Conservation (phyloP, 2,797 vertebrate genomes). For the Notolabrus celidotus region DNA sequence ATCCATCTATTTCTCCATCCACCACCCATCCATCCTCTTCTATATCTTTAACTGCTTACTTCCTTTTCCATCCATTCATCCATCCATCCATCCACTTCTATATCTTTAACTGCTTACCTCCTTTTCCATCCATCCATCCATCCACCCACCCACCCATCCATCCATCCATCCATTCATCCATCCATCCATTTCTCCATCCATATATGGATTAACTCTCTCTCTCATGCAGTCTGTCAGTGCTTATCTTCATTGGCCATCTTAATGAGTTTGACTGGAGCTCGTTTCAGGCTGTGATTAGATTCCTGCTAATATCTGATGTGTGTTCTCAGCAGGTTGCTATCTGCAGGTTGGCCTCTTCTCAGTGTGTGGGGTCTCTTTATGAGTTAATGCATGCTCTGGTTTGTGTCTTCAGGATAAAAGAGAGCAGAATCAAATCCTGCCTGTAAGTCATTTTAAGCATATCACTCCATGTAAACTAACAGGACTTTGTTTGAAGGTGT, state of each 20-base stretch:
- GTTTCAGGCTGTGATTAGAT: slow-evolving; percentile 81
- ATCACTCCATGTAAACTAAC: neutral
- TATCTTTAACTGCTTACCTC: neutral
- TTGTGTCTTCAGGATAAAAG: slow-evolving; percentile 6
- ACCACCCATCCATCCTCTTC: no score
- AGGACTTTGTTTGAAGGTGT: neutral
- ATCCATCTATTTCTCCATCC: no score
- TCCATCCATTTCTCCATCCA: neutral
- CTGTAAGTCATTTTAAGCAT: slow-evolving; percentile 20
- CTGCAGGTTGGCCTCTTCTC: slow-evolving; percentile 52
- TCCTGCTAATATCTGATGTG: slow-evolving; percentile 81
- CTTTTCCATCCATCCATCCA: neutral
- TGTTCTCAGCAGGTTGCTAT: slow-evolving; percentile 77
- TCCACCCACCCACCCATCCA: neutral
- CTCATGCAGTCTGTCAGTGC: slow-evolving; percentile 56
- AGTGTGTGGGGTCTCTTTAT: neutral
- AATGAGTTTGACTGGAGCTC: slow-evolving; percentile 85
- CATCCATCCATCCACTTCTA: no score
- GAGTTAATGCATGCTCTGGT: slow-evolving; percentile 15
- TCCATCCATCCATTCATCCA: neutral
- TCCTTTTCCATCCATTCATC: no score
- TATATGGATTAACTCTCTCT: neutral
- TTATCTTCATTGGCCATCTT: slow-evolving; percentile 75
- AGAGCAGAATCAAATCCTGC: neutral
- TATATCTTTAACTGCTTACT: no score